These are phyloP conservation scores for Molossus alvarezi DNA, from an alignment of 2,797 vertebrate species.

Conservation along the genomic window DNA sequence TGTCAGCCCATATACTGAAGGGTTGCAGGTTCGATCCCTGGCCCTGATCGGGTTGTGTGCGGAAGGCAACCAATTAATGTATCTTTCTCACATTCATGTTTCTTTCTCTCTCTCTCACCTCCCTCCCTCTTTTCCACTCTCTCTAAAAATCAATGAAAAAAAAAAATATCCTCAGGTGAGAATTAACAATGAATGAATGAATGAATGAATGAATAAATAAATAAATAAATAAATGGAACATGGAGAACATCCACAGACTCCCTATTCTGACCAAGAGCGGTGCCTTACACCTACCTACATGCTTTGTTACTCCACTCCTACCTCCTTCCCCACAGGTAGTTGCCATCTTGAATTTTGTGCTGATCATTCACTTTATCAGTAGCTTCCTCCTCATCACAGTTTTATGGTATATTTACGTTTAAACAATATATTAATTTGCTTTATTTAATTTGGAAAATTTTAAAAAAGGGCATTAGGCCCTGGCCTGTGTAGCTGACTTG, in stretches of 20 bases:
- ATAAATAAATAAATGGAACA: background rate
- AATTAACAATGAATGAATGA: background rate
- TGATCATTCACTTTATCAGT: background rate
- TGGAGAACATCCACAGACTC: background rate
- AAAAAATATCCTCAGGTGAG: background rate
- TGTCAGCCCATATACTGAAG: no score
- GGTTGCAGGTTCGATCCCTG: no score
- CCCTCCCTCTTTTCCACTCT: no score
- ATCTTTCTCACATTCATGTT: no score
- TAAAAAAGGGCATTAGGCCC: background rate
- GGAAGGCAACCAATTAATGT: no score
- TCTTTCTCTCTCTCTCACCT: no score
- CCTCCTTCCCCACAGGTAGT: background rate
- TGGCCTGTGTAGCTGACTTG: no score
- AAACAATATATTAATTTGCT: background rate
- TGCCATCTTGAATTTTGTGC: background rate
- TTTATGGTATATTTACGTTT: background rate
- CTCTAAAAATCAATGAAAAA: background rate
- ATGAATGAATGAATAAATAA: no score
- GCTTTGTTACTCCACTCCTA: background rate
- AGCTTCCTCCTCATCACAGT: background rate
- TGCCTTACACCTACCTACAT: background rate
- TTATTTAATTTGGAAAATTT: conserved; percentile 38
- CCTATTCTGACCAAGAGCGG: background rate
- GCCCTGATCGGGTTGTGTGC: no score